Evolutionary conservation across 2,888 invertebrate genomes (phyloP).

Genomic region (Acronicta aceris): DNA sequence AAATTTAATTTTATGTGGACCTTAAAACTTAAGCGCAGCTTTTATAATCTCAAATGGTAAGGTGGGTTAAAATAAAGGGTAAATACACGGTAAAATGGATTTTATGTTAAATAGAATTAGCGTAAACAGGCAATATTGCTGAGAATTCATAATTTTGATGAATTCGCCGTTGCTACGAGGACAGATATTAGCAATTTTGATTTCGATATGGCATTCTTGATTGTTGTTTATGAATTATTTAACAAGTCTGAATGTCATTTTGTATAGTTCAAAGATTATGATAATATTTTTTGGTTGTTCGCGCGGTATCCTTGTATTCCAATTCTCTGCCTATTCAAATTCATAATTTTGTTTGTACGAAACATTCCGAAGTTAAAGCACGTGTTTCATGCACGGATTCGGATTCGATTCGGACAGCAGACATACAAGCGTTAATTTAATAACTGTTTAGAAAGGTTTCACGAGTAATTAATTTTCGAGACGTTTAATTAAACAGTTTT

Average conservation of each 20-base stretch:
- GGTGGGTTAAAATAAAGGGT: constrained; percentile 36
- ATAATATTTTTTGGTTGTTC: background rate
- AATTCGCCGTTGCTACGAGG: constrained; percentile 19
- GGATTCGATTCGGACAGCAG: too few species aligned
- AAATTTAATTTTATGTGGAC: constrained; percentile 36
- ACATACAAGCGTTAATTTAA: constrained; percentile 18
- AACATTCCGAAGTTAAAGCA: background rate
- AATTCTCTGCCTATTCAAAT: too few species aligned
- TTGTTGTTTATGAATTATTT: constrained; percentile 41
- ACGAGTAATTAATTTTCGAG: background rate
- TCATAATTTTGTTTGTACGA: too few species aligned
- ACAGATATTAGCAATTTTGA: constrained; percentile 30
- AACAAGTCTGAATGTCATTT: constrained; percentile 25
- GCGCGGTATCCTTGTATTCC: background rate
- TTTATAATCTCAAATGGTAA: constrained; percentile 31
- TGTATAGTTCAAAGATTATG: constrained; percentile 18
- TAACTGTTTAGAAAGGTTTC: constrained; percentile 11
- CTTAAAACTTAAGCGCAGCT: constrained; percentile 28
- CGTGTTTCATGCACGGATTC: background rate
- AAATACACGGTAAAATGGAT: constrained; percentile 46
- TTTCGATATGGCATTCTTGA: constrained; percentile 38
- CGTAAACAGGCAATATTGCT: constrained; percentile 38
- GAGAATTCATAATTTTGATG: constrained; percentile 42
- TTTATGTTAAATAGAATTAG: constrained; percentile 40
- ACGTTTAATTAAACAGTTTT: background rate